phyloP scores from a whole-genome alignment of 2,113 vertebrate species.

The Pelodiscus sinensis region DNA sequence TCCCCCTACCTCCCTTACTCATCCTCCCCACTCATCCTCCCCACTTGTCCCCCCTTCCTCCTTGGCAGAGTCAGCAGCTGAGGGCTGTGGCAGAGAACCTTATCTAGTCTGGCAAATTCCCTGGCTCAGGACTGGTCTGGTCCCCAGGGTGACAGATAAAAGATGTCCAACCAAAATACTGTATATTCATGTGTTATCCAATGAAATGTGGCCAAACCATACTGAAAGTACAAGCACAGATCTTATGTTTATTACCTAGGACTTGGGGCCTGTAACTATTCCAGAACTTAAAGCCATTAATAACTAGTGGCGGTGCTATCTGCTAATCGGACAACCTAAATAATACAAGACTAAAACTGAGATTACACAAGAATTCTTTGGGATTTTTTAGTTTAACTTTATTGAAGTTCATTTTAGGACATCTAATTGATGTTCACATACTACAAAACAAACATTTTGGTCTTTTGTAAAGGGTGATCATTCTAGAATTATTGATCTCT shows the following conservation, averaged over 20 bases:
- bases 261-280: slow-evolving; percentile 70
- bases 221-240: slow-evolving; percentile 56
- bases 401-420: slow-evolving; percentile 48
- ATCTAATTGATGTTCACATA: slow-evolving; percentile 6
- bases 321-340: slow-evolving; percentile 73
- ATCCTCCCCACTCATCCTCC: too few relatives aligned
- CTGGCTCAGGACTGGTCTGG: neutral
- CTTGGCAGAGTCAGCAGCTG: too few relatives aligned
- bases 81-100: too few relatives aligned
- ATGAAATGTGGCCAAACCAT: neutral
- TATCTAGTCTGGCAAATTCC: too few relatives aligned
- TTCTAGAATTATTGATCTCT: neutral
- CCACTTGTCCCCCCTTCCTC: too few relatives aligned
- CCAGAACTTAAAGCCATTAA: slow-evolving; percentile 79
- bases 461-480: neutral
- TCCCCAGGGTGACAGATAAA: neutral
- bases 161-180: neutral
- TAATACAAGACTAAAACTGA: slow-evolving; percentile 71
- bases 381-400: slow-evolving; percentile 45
- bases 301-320: slow-evolving; percentile 75
- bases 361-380: slow-evolving; percentile 60
- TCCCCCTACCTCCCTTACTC: too few relatives aligned
- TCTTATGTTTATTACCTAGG: slow-evolving; percentile 69
- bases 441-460: neutral
- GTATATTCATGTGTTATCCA: neutral